Evolutionary conservation across 2,888 invertebrate species (phyloP), one percentile per base, ranked within the genome.

Genomic region (Imbricaverruca yamaguchii): DNA sequence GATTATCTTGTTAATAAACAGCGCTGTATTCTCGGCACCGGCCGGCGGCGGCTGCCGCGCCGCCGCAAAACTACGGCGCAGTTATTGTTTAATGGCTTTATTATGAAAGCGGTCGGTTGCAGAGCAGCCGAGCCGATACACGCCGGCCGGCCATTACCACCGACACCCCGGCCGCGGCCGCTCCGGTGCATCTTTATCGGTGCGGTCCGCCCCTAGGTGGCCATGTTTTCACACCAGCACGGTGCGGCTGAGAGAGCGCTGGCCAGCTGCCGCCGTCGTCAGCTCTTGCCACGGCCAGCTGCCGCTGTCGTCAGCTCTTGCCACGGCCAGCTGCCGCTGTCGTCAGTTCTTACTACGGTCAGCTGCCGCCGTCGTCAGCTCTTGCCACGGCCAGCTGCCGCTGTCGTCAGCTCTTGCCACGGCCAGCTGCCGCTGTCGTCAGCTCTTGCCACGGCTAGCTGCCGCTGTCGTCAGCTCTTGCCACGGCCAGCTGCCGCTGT

Each of bases 1-100:
- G 67, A 67, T 67, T 67, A 67, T 25, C 25, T 10, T 25, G 67
- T n/a, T 67, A 67, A 67, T 67, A 67, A 67, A 25, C n/a, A 67
- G 67, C 25, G 67, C 12, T 61, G 61, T 18, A 61, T 61, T 12
- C 25, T 23, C 65, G 65, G n/a, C 65, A 23, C 65, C 4, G 67
- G 67, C 67, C 12, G 67, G 67, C 67, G 25, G 25, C 4, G 25
- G 25, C 25, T 6, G 67, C 25, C 12, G 6, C 67, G 11, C 2
- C 23, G 25, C 67, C 13, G 25, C 67, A 67, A 25, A 67, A 23
- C 23, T 67, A 67, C 25, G 67, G 25, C 8, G 25, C 67, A 67
- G 67, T 25, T 25, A 67, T 23, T 25, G 67, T 25, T 25, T 67
- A 67, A 67, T 67, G 12, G 67, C 67, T 23, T 23, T 12, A n/a